Conservation (phyloP, 2,113 vertebrate genomes). For the Rana temporaria region DNA sequence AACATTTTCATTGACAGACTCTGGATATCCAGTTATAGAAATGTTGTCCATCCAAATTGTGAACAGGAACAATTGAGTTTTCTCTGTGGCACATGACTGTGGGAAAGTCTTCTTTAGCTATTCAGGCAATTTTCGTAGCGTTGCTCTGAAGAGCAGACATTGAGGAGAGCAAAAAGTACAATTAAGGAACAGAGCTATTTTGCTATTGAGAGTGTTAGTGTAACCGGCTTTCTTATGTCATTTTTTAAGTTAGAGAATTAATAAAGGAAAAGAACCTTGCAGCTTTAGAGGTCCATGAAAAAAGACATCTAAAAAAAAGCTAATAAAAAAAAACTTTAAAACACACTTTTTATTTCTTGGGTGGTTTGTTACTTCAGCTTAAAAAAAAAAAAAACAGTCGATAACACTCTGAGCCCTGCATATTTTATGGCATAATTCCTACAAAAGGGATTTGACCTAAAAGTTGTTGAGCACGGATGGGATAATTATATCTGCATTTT, state of each 20-base stretch:
- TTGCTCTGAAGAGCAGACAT: slow-evolving; percentile 94
- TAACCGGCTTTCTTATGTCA: slow-evolving; percentile 94
- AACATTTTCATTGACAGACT: slow-evolving; percentile 85
- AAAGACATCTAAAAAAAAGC: not conserved
- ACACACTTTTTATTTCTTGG: slow-evolving; percentile 24
- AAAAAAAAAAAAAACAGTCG: slow-evolving; percentile 83
- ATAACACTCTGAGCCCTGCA: slow-evolving; percentile 85
- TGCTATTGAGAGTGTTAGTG: slow-evolving; percentile 92
- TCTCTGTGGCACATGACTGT: slow-evolving; percentile 97
- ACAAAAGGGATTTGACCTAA: slow-evolving; percentile 90
- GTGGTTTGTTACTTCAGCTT: not conserved
- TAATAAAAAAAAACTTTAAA: slow-evolving; percentile 25
- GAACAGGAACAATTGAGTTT: slow-evolving; percentile 95
- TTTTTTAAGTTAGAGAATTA: slow-evolving; percentile 76
- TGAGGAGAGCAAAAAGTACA: slow-evolving; percentile 99
- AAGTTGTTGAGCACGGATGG: slow-evolving; percentile 83
- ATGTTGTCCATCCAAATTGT: slow-evolving; percentile 94
- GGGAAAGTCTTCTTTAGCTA: slow-evolving; percentile 99
- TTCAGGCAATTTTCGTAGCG: slow-evolving; percentile 98
- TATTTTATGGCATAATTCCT: slow-evolving; percentile 93
- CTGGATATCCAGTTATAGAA: slow-evolving; percentile 93
- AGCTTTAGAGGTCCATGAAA: not conserved
- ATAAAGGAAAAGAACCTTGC: slow-evolving; percentile 74
- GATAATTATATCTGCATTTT: slow-evolving; percentile 87
- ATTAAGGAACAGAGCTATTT: slow-evolving; percentile 92